phyloP scores from a whole-genome alignment of 2,113 vertebrate species.

The Alectura lathami region DNA sequence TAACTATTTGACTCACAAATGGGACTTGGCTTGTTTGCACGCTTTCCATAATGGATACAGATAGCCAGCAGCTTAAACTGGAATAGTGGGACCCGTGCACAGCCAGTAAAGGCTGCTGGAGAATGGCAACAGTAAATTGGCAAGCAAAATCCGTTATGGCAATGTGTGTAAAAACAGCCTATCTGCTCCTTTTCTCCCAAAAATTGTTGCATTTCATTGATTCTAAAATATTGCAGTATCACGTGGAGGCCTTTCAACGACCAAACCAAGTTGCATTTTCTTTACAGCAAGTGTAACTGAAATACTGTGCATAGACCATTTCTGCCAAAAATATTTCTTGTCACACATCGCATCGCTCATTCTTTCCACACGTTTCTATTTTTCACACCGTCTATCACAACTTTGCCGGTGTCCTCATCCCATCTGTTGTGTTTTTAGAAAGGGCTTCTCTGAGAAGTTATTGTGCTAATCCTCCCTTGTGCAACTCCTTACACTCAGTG shows the following conservation, averaged over 20 bases:
- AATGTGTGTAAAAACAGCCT: neutral
- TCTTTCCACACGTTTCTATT: neutral
- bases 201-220: neutral
- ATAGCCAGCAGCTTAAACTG: neutral
- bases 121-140: neutral
- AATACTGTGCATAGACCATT: neutral
- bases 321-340: neutral
- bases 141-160: neutral
- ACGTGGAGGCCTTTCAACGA: neutral
- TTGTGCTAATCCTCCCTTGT: neutral
- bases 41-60: neutral
- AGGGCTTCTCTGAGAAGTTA: neutral
- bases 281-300: neutral
- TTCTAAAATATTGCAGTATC: neutral
- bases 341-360: neutral
- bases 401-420: neutral
- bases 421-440: neutral
- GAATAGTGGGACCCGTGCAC: neutral
- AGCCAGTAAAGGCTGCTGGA: neutral
- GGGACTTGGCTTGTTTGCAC: neutral
- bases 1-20: neutral
- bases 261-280: neutral
- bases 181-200: neutral
- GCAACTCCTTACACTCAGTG: neutral
- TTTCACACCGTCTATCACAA: neutral